A percentile compares a stretch with the other conserved stretches of the same genome.
phyloP scores from a whole-genome alignment of 2,113 vertebrate genomes.

The Phaetusa simplex region DNA sequence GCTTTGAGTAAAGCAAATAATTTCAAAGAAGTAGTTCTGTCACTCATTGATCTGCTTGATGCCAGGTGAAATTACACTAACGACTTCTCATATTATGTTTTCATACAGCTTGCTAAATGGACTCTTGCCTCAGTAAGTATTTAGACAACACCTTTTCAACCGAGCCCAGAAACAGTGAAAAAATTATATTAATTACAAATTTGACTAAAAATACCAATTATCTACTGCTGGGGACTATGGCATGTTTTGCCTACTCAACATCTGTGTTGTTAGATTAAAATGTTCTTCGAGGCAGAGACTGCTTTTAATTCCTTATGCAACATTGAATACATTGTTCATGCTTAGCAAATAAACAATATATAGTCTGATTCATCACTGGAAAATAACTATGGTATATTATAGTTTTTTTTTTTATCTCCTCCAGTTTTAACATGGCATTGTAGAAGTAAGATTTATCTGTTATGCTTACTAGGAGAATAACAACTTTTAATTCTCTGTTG shows the following conservation, averaged over 20 bases:
- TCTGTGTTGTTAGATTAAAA: background rate
- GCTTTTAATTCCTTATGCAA: background rate
- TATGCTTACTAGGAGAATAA: background rate
- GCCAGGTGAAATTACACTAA: background rate
- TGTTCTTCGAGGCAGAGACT: background rate
- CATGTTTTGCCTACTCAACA: background rate
- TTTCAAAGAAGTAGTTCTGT: background rate
- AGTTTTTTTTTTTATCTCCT: background rate
- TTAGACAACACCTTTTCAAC: background rate
- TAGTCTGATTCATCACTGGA: background rate
- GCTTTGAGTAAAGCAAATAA: background rate
- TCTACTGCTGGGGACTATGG: background rate
- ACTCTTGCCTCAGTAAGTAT: background rate
- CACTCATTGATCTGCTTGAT: background rate
- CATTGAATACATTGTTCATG: background rate
- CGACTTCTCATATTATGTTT: background rate
- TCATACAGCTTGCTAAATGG: background rate
- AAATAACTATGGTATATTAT: background rate
- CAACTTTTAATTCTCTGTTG: background rate
- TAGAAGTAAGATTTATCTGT: background rate
- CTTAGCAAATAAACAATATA: background rate
- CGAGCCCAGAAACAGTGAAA: background rate
- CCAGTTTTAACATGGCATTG: background rate
- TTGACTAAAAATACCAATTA: background rate
- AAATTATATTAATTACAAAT: conserved; percentile 1